Percentiles rank a stretch among this genome's conserved stretches.
phyloP scores from a whole-genome alignment of 2,797 vertebrate genomes.

The Cynodonichthys magdalenae region DNA sequence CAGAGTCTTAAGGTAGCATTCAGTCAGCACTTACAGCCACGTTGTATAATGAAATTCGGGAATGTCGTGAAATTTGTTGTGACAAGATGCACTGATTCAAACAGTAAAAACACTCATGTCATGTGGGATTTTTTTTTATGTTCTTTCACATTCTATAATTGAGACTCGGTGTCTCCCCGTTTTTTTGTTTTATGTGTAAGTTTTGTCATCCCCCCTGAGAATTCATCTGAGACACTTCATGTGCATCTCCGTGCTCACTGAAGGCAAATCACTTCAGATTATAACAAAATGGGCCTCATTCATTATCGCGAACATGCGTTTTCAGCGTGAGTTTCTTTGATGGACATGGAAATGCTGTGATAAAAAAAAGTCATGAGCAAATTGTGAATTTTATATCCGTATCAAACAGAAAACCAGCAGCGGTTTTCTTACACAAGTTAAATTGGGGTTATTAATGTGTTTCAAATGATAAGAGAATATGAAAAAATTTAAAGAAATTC shows the following conservation, averaged over 20 bases:
- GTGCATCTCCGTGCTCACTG: conserved; percentile 48
- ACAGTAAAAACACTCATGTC: conserved; percentile 16
- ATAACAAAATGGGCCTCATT: conserved; percentile 56
- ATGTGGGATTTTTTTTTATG: conserved; percentile 28
- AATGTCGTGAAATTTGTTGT: conserved; percentile 1
- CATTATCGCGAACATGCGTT: conserved; percentile 44
- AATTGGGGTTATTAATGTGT: conserved; percentile 37
- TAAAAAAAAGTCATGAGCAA: conserved; percentile 50
- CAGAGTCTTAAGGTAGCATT: conserved; percentile 92
- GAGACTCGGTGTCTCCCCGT: conserved; percentile 26
- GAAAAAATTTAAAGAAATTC: conserved; percentile 37
- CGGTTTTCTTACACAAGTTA: conserved; percentile 31
- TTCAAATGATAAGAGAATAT: conserved; percentile 47
- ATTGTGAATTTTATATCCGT: conserved; percentile 50
- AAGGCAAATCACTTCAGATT: conserved; percentile 59
- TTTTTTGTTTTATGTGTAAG: conserved; percentile 54
- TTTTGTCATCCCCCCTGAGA: conserved; percentile 56
- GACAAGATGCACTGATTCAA: conserved; percentile 12
- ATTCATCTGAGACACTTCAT: conserved; percentile 48
- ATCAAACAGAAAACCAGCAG: conserved; percentile 48
- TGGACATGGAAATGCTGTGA: conserved; percentile 49
- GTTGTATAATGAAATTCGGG: background rate
- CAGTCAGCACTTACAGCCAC: conserved; percentile 3
- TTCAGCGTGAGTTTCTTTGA: conserved; percentile 55
- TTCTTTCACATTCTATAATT: conserved; percentile 33